Percentiles rank a stretch among this genome's conserved stretches.
phyloP scores from a whole-genome alignment of 2,113 vertebrate genomes.

The Hyperopisus bebe region DNA sequence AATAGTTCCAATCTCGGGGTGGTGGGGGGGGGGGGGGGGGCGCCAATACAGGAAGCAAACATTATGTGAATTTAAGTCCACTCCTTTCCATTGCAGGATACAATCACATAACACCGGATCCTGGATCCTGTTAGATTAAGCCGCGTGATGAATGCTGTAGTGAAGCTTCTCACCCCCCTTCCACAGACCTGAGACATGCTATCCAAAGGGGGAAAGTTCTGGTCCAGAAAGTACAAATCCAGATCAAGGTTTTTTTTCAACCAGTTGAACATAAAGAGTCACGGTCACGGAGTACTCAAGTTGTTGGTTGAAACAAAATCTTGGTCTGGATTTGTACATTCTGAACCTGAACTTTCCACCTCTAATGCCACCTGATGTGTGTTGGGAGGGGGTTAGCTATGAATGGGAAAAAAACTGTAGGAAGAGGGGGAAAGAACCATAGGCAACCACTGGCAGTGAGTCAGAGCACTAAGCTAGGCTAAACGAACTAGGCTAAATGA shows the following conservation, averaged over 20 bases:
- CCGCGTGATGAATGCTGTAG: not conserved
- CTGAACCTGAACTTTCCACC: no score
- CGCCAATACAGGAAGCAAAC: not conserved
- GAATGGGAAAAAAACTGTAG: constrained; percentile 22
- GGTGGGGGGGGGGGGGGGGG: constrained; percentile 15
- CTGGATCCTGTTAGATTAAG: not conserved
- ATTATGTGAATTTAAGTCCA: constrained; percentile 13
- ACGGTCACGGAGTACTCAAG: no score
- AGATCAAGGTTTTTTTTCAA: no score
- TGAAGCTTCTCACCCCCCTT: not conserved
- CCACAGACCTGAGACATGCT: constrained; percentile 5
- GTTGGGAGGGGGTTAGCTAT: constrained; percentile 15
- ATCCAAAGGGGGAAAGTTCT: not conserved
- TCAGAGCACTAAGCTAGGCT: constrained; percentile 30
- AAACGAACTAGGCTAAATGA: not conserved
- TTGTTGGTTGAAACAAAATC: no score
- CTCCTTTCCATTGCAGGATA: constrained; percentile 1
- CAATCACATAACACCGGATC: not conserved
- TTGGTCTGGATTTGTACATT: no score
- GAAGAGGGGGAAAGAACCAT: constrained; percentile 45
- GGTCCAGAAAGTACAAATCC: no score
- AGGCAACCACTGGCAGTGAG: constrained; percentile 48
- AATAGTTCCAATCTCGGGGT: not conserved
- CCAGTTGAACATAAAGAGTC: no score
- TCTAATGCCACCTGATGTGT: constrained; percentile 13